Conservation (phyloP, 2,797 vertebrate species). For the Microcaecilia unicolor region DNA sequence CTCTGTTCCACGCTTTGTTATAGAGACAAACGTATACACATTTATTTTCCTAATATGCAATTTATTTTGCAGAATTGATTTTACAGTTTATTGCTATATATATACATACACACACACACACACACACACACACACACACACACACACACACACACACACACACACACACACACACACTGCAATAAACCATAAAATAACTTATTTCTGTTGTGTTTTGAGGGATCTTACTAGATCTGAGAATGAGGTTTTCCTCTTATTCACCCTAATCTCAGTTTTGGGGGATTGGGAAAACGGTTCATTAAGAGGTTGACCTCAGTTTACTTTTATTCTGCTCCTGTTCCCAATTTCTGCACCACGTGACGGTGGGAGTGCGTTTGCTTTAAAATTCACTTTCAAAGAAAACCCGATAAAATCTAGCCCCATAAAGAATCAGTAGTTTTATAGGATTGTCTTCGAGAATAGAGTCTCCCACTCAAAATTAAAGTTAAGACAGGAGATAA, state of each 20-base stretch:
- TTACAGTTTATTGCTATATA: too few species aligned
- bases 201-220: background rate
- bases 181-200: too few species aligned
- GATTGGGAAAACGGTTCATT: conserved; percentile 30
- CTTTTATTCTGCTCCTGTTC: conserved; percentile 61
- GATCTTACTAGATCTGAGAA: conserved; percentile 1
- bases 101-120: too few species aligned
- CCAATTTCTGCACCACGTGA: conserved; percentile 73
- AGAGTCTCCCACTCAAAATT: background rate
- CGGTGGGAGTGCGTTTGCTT: conserved; percentile 68
- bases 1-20: too few species aligned
- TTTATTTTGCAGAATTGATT: too few species aligned
- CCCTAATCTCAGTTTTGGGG: background rate
- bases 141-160: too few species aligned
- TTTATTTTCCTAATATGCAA: too few species aligned
- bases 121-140: too few species aligned
- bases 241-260: background rate
- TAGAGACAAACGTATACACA: too few species aligned
- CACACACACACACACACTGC: too few species aligned
- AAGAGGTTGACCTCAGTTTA: conserved; percentile 38
- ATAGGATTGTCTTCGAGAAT: conserved; percentile 28
- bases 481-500: background rate
- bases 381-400: conserved; percentile 69
- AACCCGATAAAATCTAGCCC: conserved; percentile 48
- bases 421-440: conserved; percentile 52